Conservation (phyloP, 2,113 vertebrate genomes). For the Dipodomys stephensi region DNA sequence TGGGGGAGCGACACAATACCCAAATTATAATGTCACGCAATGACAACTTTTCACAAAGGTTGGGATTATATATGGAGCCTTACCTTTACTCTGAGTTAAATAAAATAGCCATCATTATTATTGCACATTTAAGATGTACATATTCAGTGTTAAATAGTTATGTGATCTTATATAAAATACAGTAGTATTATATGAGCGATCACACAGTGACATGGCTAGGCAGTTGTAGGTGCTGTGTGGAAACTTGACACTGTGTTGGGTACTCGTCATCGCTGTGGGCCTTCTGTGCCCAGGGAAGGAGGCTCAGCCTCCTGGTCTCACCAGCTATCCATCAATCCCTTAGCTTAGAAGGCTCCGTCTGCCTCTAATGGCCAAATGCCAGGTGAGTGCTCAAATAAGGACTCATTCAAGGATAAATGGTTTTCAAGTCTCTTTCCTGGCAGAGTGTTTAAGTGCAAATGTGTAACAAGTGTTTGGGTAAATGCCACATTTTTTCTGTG, state of each 20-base stretch:
- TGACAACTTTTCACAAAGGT: background rate
- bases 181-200: background rate
- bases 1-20: background rate
- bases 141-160: no score
- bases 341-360: background rate
- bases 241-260: rapidly evolving
- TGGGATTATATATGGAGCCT: background rate
- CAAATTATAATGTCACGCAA: background rate
- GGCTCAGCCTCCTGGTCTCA: no score
- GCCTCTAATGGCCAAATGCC: background rate
- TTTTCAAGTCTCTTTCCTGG: background rate
- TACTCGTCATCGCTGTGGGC: background rate
- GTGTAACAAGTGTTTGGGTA: background rate
- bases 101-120: background rate
- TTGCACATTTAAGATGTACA: no score
- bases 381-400: background rate
- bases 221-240: rapidly evolving
- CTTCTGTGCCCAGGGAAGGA: background rate
- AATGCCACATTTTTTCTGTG: background rate
- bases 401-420: background rate
- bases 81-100: background rate
- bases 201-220: rapidly evolving
- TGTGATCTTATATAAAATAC: background rate
- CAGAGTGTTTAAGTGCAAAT: rapidly evolving
- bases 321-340: no score